These are phyloP conservation scores for Chondrosia reniformis DNA, from an alignment of 37 sponge, comb jelly and placozoan genomes.

Conservation along the genomic window DNA sequence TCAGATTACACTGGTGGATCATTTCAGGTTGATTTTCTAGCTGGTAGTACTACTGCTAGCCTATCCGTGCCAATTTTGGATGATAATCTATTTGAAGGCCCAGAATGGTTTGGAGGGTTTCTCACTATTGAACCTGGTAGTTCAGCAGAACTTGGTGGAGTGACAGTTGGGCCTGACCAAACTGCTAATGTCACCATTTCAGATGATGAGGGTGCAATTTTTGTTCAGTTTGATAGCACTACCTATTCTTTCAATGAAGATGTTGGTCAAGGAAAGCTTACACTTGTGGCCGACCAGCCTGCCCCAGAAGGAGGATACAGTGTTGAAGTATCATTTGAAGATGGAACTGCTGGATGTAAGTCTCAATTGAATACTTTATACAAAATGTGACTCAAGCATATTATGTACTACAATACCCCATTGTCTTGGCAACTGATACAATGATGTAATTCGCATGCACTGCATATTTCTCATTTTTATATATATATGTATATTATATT, in stretches of 20 bases:
- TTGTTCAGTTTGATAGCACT: not conserved
- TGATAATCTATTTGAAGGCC: constrained; percentile 1
- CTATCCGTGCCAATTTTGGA: not conserved
- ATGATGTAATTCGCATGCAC: no score
- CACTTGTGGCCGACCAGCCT: not conserved
- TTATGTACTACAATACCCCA: no score
- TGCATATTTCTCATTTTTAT: no score
- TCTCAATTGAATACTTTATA: no score
- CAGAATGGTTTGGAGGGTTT: no score
- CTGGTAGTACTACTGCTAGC: not conserved
- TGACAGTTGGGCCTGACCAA: not conserved
- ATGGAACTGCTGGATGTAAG: not conserved
- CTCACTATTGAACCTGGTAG: no score
- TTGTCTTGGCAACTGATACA: no score
- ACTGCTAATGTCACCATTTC: not conserved
- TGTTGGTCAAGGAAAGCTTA: not conserved
- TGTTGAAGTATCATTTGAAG: not conserved
- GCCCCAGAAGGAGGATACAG: not conserved
- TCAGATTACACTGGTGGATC: not conserved
- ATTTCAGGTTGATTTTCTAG: not conserved
- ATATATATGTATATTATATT: no score
- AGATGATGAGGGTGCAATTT: not conserved
- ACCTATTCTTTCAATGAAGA: not conserved
- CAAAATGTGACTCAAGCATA: no score
- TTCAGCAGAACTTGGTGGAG: no score